These are phyloP conservation scores for Hemiscyllium ocellatum DNA, from an alignment of 2,113 vertebrate species.

Conservation along the genomic window DNA sequence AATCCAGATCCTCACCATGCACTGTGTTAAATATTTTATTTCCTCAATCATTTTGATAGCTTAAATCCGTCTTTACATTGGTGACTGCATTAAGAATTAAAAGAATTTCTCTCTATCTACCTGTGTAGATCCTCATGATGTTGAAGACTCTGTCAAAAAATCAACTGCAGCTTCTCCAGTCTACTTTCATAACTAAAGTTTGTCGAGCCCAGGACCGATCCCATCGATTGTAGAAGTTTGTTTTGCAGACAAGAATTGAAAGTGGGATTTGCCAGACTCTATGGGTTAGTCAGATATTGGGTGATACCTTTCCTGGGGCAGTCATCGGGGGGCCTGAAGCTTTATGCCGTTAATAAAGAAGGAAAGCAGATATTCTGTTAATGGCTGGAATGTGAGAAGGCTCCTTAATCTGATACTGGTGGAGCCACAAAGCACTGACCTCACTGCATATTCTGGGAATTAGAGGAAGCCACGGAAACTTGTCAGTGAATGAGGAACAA, in stretches of 20 bases:
- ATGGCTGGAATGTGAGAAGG: constrained; percentile 30
- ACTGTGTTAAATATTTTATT: not conserved
- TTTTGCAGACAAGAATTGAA: not conserved
- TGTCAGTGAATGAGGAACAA: not conserved
- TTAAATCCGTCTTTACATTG: not conserved
- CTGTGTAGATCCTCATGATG: not conserved
- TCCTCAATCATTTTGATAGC: not conserved
- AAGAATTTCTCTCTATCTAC: not conserved
- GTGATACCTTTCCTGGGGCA: not conserved
- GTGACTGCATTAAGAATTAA: no score
- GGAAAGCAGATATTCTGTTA: constrained; percentile 23
- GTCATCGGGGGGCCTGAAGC: not conserved
- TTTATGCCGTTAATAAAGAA: constrained; percentile 16
- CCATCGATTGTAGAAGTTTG: not conserved
- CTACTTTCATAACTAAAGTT: not conserved
- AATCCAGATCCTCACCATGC: not conserved
- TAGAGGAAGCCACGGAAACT: not conserved
- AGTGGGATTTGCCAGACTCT: not conserved
- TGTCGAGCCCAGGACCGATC: not conserved
- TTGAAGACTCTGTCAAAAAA: not conserved
- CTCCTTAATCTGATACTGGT: constrained; percentile 1
- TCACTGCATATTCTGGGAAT: constrained; percentile 25
- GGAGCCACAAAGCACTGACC: constrained; percentile 9
- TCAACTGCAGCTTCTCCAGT: not conserved
- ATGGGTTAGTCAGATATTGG: not conserved